Conservation (phyloP, 2,888 invertebrate genomes). For the Frankliniella intonsa region DNA sequence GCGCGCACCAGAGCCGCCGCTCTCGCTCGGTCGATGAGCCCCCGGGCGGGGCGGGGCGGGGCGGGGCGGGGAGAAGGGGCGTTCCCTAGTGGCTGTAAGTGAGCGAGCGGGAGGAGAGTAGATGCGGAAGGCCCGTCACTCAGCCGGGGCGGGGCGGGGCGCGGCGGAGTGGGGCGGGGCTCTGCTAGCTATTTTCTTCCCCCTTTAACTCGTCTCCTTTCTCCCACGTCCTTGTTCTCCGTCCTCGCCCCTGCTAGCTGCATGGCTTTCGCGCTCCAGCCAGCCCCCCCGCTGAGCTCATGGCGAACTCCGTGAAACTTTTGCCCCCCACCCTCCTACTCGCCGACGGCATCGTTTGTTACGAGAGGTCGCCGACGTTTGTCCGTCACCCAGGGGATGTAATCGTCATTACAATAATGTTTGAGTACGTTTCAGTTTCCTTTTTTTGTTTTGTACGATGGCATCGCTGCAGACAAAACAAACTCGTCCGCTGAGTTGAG, state of each 20-base stretch:
- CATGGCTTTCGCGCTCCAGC: too few species aligned
- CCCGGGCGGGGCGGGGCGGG: neutral
- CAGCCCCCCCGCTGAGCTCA: too few species aligned
- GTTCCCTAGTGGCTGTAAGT: constrained; percentile 7
- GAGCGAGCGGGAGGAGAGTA: neutral
- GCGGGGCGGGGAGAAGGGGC: neutral
- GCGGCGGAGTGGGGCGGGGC: neutral
- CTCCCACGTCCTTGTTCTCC: neutral
- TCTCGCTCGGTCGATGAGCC: neutral
- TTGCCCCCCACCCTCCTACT: too few species aligned
- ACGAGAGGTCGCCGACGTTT: too few species aligned
- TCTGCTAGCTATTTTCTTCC: neutral
- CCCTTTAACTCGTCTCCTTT: neutral
- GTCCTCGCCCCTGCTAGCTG: too few species aligned
- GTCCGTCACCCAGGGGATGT: too few species aligned
- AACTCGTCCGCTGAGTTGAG: too few species aligned
- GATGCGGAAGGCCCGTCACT: constrained; percentile 18
- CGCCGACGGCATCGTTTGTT: too few species aligned
- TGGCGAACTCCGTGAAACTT: too few species aligned
- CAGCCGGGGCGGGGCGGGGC: neutral
- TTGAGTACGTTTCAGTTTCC: too few species aligned
- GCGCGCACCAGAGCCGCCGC: neutral
- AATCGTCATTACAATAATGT: too few species aligned
- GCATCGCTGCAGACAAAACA: too few species aligned
- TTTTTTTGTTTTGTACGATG: neutral